phyloP scores from a whole-genome alignment of 2,113 vertebrate species.

The Lates calcarifer region DNA sequence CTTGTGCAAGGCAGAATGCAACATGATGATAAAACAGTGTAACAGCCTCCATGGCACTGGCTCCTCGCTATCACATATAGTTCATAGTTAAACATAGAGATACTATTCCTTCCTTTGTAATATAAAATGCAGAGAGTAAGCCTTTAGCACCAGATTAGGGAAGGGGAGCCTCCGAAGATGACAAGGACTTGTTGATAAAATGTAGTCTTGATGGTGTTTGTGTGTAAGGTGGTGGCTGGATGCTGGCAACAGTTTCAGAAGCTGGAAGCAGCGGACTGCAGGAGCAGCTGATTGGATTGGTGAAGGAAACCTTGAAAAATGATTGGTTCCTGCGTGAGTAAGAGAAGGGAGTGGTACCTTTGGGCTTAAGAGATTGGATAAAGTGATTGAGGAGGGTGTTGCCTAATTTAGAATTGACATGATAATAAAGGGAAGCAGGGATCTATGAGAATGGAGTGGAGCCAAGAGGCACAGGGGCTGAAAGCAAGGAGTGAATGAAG shows the following conservation, averaged over 20 bases:
- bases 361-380: slow-evolving; percentile 30
- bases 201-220: not conserved
- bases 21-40: not conserved
- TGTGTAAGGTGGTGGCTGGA: not conserved
- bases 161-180: not conserved
- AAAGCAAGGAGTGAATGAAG: slow-evolving; percentile 5
- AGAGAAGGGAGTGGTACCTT: slow-evolving; percentile 24
- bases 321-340: slow-evolving; percentile 26
- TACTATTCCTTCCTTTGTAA: not conserved
- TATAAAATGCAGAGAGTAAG: not conserved
- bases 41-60: too few species aligned
- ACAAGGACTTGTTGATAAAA: not conserved
- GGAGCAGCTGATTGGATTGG: slow-evolving; percentile 32
- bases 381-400: slow-evolving; percentile 33
- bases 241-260: slow-evolving; percentile 1
- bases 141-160: not conserved
- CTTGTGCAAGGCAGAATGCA: not conserved
- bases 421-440: slow-evolving; percentile 32
- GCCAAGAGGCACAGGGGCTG: slow-evolving; percentile 15
- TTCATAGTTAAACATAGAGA: not conserved
- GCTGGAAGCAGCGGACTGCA: not conserved
- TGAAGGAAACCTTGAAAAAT: not conserved
- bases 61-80: not conserved
- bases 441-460: slow-evolving; percentile 21
- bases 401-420: slow-evolving; percentile 35